phyloP scores from a whole-genome alignment of 2,113 vertebrate species.

The Tringa solitaria region DNA sequence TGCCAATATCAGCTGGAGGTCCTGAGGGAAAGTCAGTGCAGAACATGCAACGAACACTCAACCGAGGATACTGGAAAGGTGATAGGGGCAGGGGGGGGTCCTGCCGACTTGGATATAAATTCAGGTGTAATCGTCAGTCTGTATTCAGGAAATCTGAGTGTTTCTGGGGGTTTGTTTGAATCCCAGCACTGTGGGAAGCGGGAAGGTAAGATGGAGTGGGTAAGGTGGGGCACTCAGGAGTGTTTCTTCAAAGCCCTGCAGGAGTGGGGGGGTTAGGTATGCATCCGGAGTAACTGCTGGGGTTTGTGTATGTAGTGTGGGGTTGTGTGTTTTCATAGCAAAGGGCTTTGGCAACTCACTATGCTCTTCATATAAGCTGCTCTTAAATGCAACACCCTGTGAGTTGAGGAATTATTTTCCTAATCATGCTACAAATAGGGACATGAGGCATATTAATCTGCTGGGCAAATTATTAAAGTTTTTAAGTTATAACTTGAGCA shows the following conservation, averaged over 20 bases:
- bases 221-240: neutral
- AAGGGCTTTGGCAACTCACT: neutral
- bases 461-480: neutral
- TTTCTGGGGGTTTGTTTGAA: neutral
- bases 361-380: neutral
- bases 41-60: neutral
- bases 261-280: neutral
- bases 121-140: neutral
- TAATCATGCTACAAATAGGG: neutral
- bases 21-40: neutral
- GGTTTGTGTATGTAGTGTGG: neutral
- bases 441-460: neutral
- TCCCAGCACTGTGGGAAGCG: neutral
- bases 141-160: neutral
- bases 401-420: neutral
- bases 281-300: neutral
- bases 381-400: neutral
- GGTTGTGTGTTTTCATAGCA: neutral
- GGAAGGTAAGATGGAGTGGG: neutral
- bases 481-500: neutral
- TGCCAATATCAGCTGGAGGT: conserved; percentile 10
- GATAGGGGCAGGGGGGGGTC: neutral
- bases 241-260: neutral
- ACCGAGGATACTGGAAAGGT: neutral
- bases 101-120: conserved; percentile 8